Evolutionary conservation across 2,888 invertebrate genomes (phyloP), one percentile per base, ranked within the genome.

Genomic region (Polydrusus pterygomalis): DNA sequence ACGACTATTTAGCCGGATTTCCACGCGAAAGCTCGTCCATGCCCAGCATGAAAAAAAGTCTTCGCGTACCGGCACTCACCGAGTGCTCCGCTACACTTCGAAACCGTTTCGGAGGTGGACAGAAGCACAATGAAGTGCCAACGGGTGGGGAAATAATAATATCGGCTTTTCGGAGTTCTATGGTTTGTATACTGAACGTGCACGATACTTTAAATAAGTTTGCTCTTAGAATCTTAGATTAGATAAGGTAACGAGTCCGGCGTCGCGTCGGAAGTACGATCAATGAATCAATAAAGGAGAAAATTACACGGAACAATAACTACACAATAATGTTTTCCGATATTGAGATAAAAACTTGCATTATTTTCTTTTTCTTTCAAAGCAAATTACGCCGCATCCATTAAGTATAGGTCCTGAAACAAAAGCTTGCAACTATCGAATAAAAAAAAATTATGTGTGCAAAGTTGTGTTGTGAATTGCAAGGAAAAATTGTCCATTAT

Each of bases 101-200:
- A 65, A 65, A 68, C 71, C 62, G 64, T 71, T 63, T 51, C 63
- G 63, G 34, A 72, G 76, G 72, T 76, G 76, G 76, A 76, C 68
- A 71, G 76, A 76, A 69, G 76, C 76, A 71, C 71, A 74, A 74
- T 74, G 74, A 74, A 74, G 74, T 74, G 74, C 74, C 63, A 69
- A 65, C 70, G 76, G 69, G 72, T 47, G 72, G 72, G 72, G 65
- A 67, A 65, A 72, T 49, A 72, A 63, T 71, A 72, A 64, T 70
- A 75, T 70, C 64, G 64, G 30, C 68, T 69, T 69, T 69, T 72
- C 71, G 7, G 34, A 63, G 64, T 71, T 43, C n/a, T 43, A n/a
- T 47, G n/a, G 47, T 17, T 47, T 65, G 64, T 63, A 63, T 56
- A 65, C 34, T 63, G 25, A 11, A 65, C 49, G 17, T 65, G 40